These are phyloP conservation scores for Leucosticte australis DNA, from an alignment of 2,113 vertebrate genomes.

Conservation along the genomic window DNA sequence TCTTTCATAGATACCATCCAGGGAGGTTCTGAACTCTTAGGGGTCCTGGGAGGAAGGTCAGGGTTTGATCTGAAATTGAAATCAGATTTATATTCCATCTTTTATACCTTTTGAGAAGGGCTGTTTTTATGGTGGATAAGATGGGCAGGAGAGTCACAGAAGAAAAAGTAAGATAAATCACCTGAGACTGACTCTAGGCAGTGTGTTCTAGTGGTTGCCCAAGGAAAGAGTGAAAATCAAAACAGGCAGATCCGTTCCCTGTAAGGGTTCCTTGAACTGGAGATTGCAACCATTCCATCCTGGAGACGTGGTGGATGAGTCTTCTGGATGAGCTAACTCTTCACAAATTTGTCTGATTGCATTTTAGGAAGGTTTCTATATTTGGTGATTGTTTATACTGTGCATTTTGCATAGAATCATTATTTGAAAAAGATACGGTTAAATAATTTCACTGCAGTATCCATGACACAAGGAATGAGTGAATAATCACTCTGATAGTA, in stretches of 20 bases:
- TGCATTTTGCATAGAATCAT: neutral
- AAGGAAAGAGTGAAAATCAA: neutral
- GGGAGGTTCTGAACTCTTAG: neutral
- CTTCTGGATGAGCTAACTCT: neutral
- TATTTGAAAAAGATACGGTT: neutral
- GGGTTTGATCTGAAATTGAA: neutral
- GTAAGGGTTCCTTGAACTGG: neutral
- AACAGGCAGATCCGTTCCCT: neutral
- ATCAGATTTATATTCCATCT: neutral
- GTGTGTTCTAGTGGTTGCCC: neutral
- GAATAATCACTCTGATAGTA: neutral
- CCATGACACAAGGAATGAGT: neutral
- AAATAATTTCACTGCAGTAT: neutral
- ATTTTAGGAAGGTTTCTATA: neutral
- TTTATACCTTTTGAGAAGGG: neutral
- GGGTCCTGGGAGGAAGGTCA: neutral
- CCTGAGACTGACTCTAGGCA: neutral
- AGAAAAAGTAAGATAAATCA: neutral
- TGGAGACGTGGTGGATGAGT: fast-evolving
- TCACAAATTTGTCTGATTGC: neutral
- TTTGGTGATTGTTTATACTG: neutral
- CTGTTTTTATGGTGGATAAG: neutral
- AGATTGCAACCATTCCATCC: neutral
- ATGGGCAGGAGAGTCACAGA: neutral
- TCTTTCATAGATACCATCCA: no score